A percentile compares a stretch with the other conserved stretches of the same genome.
phyloP scores from a whole-genome alignment of 2,888 invertebrate genomes.

The Bruchidius siliquastri region DNA sequence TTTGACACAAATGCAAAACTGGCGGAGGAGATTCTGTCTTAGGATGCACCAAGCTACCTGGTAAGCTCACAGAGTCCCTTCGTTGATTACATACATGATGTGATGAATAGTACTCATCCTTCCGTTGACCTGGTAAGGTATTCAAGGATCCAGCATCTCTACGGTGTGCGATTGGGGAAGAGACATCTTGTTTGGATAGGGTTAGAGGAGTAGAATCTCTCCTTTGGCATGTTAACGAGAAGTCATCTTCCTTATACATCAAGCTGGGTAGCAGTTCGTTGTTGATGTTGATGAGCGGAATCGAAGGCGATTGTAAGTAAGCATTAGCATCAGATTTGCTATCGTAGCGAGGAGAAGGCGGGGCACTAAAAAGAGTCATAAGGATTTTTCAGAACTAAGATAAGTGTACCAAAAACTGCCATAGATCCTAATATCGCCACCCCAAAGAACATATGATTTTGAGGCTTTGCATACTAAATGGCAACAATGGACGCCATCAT shows the following conservation, averaged over 20 bases:
- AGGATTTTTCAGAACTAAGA: no score
- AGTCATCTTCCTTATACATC: background rate
- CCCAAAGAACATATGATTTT: background rate
- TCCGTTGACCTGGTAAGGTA: background rate
- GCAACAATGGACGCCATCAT: background rate
- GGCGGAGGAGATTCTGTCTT: background rate
- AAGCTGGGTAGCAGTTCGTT: background rate
- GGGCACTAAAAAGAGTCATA: background rate
- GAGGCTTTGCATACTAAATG: background rate
- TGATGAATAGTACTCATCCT: background rate
- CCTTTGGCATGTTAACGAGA: background rate
- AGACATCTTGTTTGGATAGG: background rate
- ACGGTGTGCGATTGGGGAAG: background rate
- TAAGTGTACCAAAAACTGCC: background rate
- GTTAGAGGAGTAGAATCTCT: background rate
- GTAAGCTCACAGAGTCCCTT: background rate
- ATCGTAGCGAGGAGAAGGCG: background rate
- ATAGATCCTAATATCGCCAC: background rate
- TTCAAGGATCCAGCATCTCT: background rate
- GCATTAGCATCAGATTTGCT: background rate
- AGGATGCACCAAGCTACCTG: background rate
- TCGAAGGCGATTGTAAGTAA: background rate
- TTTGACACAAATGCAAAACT: background rate
- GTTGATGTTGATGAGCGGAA: background rate
- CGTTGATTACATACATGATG: background rate